Base-by-base conservation (phyloP, 2,113 vertebrate species). In the Ifrita kowaldi region DNA sequence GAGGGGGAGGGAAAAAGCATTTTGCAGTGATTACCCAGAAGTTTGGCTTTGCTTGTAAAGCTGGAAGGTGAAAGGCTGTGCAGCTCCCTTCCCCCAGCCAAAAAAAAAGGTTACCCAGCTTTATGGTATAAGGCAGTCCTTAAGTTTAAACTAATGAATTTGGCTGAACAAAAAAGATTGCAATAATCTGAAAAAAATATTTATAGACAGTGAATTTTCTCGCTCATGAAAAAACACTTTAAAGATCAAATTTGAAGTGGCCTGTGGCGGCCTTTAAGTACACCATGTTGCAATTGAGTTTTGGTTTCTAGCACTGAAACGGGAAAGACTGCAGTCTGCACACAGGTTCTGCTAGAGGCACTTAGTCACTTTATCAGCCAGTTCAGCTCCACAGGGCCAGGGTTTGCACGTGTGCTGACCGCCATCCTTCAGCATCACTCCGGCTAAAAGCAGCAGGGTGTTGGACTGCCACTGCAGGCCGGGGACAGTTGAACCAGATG, bases 11-110 rank as follows among this genome's bases (percentile, higher is more conserved):
- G 83, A 78, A 96, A 92, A 90, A 95, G 70, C 73, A 64, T 97
- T 94, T 93, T 96, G 90, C 91, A 93, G 81, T 68, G 93, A 94
- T 96, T 97, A 89, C 95, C 91, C 87, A 94, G 81, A 91, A 91
- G 56, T 94, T 97, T 83, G 68, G 84, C 92, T 94, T 83, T 89
- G 63, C 93, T 95, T 93, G 92, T 97, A 94, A 94, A 96, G 85
- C 64, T 93, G 87, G 90, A 97, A 88, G 96, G 93, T 94, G 92
- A 97, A 97, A 97, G 95, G 92, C 93, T 57, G 1, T 2, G 44
- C 65, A 60, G 56, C 41, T 87, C 67, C 13, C 84, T 41, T 81
- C 18, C 79, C 87, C 82, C 63, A n/a, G 69, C 83, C 39, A 50
- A 32, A 71, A 64, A 50, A 64, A 70, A 67, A 21, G 10, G 41